Evolutionary conservation across 2,888 invertebrate species (phyloP), one percentile per base, ranked within the genome.

Genomic region (Syrphus vitripennis): DNA sequence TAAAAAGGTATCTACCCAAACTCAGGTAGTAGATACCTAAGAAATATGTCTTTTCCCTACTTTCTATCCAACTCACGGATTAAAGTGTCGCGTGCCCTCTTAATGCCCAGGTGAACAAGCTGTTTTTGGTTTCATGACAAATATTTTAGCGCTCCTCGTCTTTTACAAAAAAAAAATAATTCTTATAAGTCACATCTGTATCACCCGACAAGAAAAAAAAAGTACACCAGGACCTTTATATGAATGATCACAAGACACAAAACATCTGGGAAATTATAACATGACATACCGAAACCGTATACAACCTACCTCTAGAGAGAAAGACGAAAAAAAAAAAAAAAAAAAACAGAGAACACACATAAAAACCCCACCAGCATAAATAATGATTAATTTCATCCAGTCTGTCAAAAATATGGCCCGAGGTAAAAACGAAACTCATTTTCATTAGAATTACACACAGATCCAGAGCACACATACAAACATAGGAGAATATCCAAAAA

Each of bases 371-470:
- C 40, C 55, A 24, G 34, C 34, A 67, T 50, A 50, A 76, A 67
- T 50, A 50, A 76, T 84, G 84, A 84, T 84, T 77, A 84, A 84
- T 84, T 70, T 29, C 55, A 40, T 76, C 45, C 67, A 72, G 29
- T 72, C 65, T 72, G 82, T 77, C 76, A 70, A 79, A 70, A 79
- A 79, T 21, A 53, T 50, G 9, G 12, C 70, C 50, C 37, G 10
- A 61, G 63, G 50, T 16, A 76, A 71, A 55, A 72, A 61, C 67
- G 34, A 76, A 76, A 80, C 71, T 71, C 55, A 76, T 84, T 84
- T 80, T 84, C 76, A 80, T 77, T 77, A 72, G 6, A 67, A 72
- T 24, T 59, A 45, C 59, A 26, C 10, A 55, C 61, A 45, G n/a
- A n/a, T n/a, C n/a, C n/a, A n/a, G n/a, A n/a, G n/a, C 21, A 31